A percentile compares a stretch with the other conserved stretches of the same genome.
These are phyloP conservation scores for Ramphastos sulfuratus DNA, from an alignment of 2,113 vertebrate genomes.

Conservation along the genomic window DNA sequence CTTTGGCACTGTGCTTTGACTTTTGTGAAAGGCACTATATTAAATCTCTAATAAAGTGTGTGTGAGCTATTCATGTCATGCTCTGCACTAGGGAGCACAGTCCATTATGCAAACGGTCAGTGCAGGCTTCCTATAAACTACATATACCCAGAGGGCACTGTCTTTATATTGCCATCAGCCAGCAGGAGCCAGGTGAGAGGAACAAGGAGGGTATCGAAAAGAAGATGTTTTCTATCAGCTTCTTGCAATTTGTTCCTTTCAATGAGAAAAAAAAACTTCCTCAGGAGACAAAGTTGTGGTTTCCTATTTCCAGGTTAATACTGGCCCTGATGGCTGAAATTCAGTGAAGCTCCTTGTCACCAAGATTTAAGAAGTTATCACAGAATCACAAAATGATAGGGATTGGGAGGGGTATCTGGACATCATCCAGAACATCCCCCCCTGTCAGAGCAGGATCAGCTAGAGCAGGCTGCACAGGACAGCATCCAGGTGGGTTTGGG, in stretches of 20 bases:
- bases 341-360: not conserved
- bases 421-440: too few species aligned
- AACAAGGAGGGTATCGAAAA: not conserved
- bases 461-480: too few species aligned
- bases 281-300: not conserved
- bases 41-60: constrained; percentile 30
- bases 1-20: not conserved
- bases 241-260: not conserved
- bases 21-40: constrained; percentile 8
- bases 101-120: constrained; percentile 47
- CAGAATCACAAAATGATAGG: too few species aligned
- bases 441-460: too few species aligned
- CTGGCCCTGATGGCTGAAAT: not conserved
- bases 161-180: not conserved
- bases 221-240: not conserved
- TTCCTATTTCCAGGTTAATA: not conserved
- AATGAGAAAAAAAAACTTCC: not conserved
- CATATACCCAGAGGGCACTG: not conserved
- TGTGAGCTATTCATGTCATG: constrained; percentile 38
- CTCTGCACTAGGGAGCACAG: constrained; percentile 13
- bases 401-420: too few species aligned
- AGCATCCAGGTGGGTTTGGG: too few species aligned
- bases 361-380: not conserved
- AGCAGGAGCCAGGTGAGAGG: not conserved
- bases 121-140: not conserved